Conservation (phyloP, 2,888 invertebrate genomes). For the Epinotia bilunana region DNA sequence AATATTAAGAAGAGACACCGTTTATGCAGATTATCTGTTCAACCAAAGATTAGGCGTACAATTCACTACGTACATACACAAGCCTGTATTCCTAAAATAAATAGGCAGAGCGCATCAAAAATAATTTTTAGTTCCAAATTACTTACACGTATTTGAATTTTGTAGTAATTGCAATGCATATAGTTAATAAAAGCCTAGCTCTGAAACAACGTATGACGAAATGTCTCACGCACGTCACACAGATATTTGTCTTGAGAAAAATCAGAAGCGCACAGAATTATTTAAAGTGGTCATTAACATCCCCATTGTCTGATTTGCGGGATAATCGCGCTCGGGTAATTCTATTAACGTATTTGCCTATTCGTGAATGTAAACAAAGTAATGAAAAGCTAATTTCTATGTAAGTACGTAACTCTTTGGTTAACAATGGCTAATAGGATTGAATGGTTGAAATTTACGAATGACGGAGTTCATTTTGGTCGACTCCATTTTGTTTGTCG, state of each 20-base stretch:
- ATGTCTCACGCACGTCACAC: slow-evolving; percentile 10
- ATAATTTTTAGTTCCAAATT: too few species aligned
- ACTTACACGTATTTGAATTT: too few species aligned
- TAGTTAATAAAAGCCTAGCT: not conserved
- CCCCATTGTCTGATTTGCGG: slow-evolving; percentile 26
- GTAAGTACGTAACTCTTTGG: slow-evolving; percentile 27
- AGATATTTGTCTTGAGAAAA: slow-evolving; percentile 21
- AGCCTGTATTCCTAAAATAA: too few species aligned
- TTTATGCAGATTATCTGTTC: too few species aligned
- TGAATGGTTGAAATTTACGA: slow-evolving; percentile 1
- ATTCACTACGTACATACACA: too few species aligned
- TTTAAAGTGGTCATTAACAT: slow-evolving; percentile 17
- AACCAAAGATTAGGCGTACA: too few species aligned
- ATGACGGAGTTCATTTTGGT: slow-evolving; percentile 6
- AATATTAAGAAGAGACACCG: too few species aligned
- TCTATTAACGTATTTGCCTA: slow-evolving; percentile 19
- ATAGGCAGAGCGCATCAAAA: too few species aligned
- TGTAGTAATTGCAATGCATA: too few species aligned
- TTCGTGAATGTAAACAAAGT: slow-evolving; percentile 35
- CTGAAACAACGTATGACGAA: not conserved
- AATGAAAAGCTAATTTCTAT: slow-evolving; percentile 24
- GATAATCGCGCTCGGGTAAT: slow-evolving; percentile 28
- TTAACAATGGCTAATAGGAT: slow-evolving; percentile 17
- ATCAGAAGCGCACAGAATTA: slow-evolving; percentile 11
- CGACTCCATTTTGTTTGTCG: not conserved